A percentile compares a stretch with the other conserved stretches of the same genome.
Evolutionary conservation across 2,113 vertebrate species (phyloP).

Genomic region (Nothobranchius kuhntae): DNA sequence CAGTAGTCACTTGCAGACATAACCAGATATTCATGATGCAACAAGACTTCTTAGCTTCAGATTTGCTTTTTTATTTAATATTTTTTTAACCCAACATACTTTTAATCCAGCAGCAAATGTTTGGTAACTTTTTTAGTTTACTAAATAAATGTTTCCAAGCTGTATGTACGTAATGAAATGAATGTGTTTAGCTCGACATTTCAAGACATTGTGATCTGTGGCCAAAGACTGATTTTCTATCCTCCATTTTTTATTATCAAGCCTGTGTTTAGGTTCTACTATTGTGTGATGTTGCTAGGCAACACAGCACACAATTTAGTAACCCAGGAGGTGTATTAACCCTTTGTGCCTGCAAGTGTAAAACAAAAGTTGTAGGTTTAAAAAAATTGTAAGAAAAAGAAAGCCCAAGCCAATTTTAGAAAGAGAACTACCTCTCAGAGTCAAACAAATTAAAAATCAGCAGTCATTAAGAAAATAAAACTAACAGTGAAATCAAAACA

Average conservation of each 20-base stretch:
- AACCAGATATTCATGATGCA: background rate
- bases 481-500: conserved; percentile 54
- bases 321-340: conserved; percentile 10
- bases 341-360: background rate
- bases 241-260: background rate
- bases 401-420: background rate
- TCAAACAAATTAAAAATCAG: conserved; percentile 47
- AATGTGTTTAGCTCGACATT: background rate
- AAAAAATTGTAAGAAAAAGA: conserved; percentile 14
- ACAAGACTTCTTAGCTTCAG: background rate
- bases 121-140: too few relatives aligned
- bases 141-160: too few relatives aligned
- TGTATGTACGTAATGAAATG: too few relatives aligned
- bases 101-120: background rate
- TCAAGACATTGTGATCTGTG: background rate
- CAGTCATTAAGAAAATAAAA: conserved; percentile 56
- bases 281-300: conserved; percentile 1
- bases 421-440: conserved; percentile 27
- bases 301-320: background rate
- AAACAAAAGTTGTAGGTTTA: conserved; percentile 1
- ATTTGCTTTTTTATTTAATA: background rate
- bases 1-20: background rate
- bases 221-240: too few relatives aligned
- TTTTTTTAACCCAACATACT: background rate
- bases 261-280: background rate